These are phyloP conservation scores for Xenopus laevis DNA, from an alignment of 2,113 vertebrate genomes.

Conservation along the genomic window DNA sequence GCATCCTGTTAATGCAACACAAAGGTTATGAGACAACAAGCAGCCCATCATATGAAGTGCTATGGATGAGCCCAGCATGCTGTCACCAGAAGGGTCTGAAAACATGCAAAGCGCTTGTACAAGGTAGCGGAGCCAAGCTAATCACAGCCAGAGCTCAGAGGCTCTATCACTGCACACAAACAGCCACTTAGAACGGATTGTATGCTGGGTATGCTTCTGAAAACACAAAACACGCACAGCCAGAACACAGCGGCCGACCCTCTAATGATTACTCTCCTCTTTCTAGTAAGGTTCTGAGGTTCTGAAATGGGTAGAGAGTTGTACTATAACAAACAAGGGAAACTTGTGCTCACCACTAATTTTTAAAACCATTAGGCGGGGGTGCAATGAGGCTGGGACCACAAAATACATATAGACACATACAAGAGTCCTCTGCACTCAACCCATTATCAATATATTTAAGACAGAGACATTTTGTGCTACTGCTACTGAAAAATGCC, in stretches of 20 bases:
- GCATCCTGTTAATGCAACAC: conserved; percentile 44
- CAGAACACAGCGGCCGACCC: conserved; percentile 24
- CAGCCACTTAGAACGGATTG: conserved; percentile 43
- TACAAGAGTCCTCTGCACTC: no score
- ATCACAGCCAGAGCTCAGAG: conserved; percentile 38
- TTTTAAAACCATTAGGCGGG: no score
- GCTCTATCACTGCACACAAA: conserved; percentile 39
- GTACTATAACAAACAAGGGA: no score
- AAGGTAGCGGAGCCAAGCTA: conserved; percentile 35
- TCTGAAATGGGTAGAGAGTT: conserved; percentile 9
- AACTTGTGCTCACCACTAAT: no score
- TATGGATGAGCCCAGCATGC: conserved; percentile 40
- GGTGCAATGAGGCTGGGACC: no score
- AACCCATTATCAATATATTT: no score
- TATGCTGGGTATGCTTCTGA: conserved; percentile 36
- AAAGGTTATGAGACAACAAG: conserved; percentile 47
- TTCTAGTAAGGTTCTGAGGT: conserved; percentile 14
- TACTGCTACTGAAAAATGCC: no score
- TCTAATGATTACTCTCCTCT: conserved; percentile 22
- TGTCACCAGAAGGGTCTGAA: conserved; percentile 45
- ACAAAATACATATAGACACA: no score
- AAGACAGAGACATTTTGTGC: no score
- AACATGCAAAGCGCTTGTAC: conserved; percentile 34
- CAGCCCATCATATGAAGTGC: conserved; percentile 45
- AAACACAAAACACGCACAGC: conserved; percentile 42